A percentile compares a stretch with the other conserved stretches of the same genome.
Conservation (phyloP, 2,888 invertebrate species). For the Bibio marci region DNA sequence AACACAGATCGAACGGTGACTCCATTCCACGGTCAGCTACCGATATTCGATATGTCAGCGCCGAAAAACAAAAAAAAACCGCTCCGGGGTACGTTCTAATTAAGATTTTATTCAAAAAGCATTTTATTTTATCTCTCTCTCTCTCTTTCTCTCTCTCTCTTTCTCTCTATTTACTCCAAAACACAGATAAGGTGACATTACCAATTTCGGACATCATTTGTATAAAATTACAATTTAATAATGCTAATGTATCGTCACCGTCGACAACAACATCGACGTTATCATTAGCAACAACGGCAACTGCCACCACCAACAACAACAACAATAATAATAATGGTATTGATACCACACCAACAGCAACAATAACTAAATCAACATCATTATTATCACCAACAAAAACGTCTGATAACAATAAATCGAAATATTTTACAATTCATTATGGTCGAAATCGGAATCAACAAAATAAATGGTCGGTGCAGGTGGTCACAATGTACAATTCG, state of each 20-base stretch:
- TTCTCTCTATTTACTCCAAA: not conserved
- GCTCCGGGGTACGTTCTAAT: no score
- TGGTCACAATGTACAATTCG: conserved; percentile 37
- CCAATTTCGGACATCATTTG: conserved; percentile 37
- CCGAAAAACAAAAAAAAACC: no score
- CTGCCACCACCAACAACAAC: conserved; percentile 13
- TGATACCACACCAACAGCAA: conserved; percentile 12
- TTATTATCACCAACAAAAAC: not conserved
- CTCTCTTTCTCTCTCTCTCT: no score
- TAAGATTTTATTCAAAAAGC: no score
- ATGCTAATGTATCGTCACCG: no score
- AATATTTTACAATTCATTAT: conserved; percentile 43
- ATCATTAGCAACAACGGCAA: conserved; percentile 20
- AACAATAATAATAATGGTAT: conserved; percentile 9
- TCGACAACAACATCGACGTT: conserved; percentile 15
- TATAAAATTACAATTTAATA: not conserved
- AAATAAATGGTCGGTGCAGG: conserved; percentile 40
- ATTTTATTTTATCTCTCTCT: no score
- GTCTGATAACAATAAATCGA: conserved; percentile 23
- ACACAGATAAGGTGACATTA: conserved; percentile 34
- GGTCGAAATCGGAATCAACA: conserved; percentile 29
- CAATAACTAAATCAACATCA: conserved; percentile 10
- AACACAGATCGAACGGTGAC: no score
- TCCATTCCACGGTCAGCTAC: no score
- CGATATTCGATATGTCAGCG: no score